Base-by-base conservation (phyloP, 23 tunicate genomes). In the Phallusia fumigata region DNA sequence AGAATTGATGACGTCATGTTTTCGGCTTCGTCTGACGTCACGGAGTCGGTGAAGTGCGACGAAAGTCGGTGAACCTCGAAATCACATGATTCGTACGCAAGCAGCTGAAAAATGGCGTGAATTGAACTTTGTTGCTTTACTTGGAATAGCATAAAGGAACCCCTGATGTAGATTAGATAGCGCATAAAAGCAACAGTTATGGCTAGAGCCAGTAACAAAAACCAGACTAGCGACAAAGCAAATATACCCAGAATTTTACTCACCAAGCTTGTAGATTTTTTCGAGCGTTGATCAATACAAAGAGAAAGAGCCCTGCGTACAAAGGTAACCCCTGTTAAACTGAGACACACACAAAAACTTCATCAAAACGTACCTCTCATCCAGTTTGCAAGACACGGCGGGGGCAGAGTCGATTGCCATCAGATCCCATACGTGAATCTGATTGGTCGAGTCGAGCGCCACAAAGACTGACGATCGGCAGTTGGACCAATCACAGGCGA, bases 381-480 rank as follows among this genome's bases (percentile, higher is more conserved):
- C 73, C 26, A 88, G 69, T 33, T 50, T 28, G 36, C 88, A 92
- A 1, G 85, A 78, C 19, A 65, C 86, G 52, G 88, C 87, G 12
- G 97, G 97, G 8, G 81, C 92, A 35, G 97, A 79, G 77, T 88
- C 88, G 65, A 88, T 65, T 5, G 87, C 87, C 84, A 87, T 90
- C 24, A 93, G 52, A 75, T 93, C 97, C 92, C 92, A 93, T 18
- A 88, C 86, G 36, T 93, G 97, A 28, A 93, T 86, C 24, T 81
- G 84, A 82, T 85, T 84, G 84, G 86, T 76, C 6, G 92, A 87
- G 84, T 93, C 97, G n/a, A 88, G 84, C 8, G 90, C 88, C 52
- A 93, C 88, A 81, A 88, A 93, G 0, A 93, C 97, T 0, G 97
- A 93, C 45, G 97, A 86, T 12, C 97, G 88, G 50, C 87, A 87